These are phyloP conservation scores for Homalodisca vitripennis DNA, from an alignment of 1,140 invertebrate species.

Conservation along the genomic window DNA sequence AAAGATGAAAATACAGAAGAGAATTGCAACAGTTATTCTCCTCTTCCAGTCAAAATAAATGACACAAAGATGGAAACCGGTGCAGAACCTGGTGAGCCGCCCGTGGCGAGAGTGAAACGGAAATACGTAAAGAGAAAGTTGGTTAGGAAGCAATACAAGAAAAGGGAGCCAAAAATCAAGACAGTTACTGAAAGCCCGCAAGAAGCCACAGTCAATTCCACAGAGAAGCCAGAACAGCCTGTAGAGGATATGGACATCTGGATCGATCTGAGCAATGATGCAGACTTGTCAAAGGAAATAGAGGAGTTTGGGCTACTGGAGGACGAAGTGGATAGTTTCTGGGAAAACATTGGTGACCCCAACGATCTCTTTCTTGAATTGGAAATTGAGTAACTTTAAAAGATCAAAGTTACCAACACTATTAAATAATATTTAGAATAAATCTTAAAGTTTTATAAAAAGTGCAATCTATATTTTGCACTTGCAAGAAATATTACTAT, in stretches of 20 bases:
- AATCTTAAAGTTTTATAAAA: no score
- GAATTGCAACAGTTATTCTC: neutral
- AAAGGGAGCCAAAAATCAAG: conserved; percentile 9
- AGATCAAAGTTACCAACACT: no score
- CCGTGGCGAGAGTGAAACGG: conserved; percentile 3
- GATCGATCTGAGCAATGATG: neutral
- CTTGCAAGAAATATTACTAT: no score
- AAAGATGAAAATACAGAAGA: no score
- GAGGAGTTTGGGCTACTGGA: no score
- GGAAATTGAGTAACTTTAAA: neutral
- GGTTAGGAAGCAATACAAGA: conserved; percentile 1
- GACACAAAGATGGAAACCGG: no score
- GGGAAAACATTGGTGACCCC: neutral
- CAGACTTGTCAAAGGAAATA: neutral
- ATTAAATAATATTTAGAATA: no score
- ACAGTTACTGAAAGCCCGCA: no score
- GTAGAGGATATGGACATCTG: neutral
- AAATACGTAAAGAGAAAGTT: conserved; percentile 21
- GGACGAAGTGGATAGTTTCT: conserved; percentile 9
- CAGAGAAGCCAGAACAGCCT: no score
- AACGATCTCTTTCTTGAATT: conserved; percentile 9
- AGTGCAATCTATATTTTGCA: no score
- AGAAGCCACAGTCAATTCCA: no score
- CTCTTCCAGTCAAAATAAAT: neutral
- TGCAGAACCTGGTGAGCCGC: neutral